These are phyloP conservation scores for Furcula furcula DNA, from an alignment of 2,888 invertebrate genomes.

Conservation along the genomic window DNA sequence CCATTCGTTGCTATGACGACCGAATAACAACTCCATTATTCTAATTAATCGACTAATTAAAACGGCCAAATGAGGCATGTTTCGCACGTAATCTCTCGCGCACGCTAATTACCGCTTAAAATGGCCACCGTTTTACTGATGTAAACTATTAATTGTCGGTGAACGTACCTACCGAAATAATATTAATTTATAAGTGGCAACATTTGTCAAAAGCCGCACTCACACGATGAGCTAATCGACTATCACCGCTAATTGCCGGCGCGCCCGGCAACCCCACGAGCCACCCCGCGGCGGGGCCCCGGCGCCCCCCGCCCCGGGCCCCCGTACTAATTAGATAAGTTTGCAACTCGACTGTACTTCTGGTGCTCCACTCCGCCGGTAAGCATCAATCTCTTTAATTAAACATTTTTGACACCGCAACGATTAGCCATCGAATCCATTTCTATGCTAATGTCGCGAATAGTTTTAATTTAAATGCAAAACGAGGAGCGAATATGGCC, in stretches of 20 bases:
- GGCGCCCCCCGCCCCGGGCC: conserved; percentile 22
- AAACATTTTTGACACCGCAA: conserved; percentile 80
- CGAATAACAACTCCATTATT: no score
- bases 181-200: conserved; percentile 71
- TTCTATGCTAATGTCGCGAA: conserved; percentile 66
- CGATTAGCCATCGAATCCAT: conserved; percentile 76
- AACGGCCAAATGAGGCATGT: not conserved
- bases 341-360: conserved; percentile 80
- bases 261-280: conserved; percentile 25
- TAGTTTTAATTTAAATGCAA: conserved; percentile 65
- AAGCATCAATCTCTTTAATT: conserved; percentile 82
- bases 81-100: not conserved
- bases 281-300: conserved; percentile 14
- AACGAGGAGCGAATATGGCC: conserved; percentile 36
- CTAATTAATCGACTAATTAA: not conserved
- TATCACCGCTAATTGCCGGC: conserved; percentile 80
- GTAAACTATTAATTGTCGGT: conserved; percentile 52
- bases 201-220: conserved; percentile 80
- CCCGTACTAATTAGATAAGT: conserved; percentile 80
- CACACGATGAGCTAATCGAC: conserved; percentile 81
- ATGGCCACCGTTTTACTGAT: conserved; percentile 10
- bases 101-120: not conserved
- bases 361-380: conserved; percentile 71
- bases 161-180: conserved; percentile 63
- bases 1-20: no score